Evolutionary conservation across 2,113 vertebrate species (phyloP).

Genomic region (Antechinus stuartii): DNA sequence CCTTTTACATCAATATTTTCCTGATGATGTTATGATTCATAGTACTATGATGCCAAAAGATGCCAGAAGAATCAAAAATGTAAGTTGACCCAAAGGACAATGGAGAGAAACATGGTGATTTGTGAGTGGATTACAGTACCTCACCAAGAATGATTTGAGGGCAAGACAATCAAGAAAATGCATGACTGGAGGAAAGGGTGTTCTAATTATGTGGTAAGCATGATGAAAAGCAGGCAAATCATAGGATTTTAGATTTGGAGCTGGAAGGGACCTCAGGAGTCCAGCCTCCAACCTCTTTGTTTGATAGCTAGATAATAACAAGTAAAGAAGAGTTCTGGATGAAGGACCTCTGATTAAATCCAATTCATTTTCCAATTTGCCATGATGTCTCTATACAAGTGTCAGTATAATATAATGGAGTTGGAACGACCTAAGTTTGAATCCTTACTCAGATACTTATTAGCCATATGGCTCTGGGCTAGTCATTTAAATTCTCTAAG

Average conservation of each 20-base stretch:
- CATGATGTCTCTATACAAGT: not conserved
- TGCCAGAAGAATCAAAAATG: not conserved
- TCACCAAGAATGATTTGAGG: not conserved
- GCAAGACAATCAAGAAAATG: not conserved
- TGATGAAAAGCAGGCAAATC: not conserved
- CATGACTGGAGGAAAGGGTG: not conserved
- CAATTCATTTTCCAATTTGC: not conserved
- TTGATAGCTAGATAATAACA: not conserved
- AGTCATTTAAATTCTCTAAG: not conserved
- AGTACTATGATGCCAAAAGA: not conserved
- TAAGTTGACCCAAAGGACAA: not conserved
- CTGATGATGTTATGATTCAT: not conserved
- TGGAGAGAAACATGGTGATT: not conserved
- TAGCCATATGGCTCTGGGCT: not conserved
- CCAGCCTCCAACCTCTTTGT: not conserved
- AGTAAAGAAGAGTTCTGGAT: not conserved
- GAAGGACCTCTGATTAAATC: not conserved
- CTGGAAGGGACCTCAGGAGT: not conserved
- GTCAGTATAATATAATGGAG: not conserved
- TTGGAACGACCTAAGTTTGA: not conserved
- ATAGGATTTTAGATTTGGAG: not conserved
- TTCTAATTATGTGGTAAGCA: not conserved
- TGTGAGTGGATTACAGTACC: not conserved
- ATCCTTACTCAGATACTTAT: not conserved
- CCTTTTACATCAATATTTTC: conserved; percentile 1